Evolutionary conservation across 2,797 vertebrate species (phyloP), one percentile per base, ranked within the genome.

Genomic region (Lithobates pipiens): DNA sequence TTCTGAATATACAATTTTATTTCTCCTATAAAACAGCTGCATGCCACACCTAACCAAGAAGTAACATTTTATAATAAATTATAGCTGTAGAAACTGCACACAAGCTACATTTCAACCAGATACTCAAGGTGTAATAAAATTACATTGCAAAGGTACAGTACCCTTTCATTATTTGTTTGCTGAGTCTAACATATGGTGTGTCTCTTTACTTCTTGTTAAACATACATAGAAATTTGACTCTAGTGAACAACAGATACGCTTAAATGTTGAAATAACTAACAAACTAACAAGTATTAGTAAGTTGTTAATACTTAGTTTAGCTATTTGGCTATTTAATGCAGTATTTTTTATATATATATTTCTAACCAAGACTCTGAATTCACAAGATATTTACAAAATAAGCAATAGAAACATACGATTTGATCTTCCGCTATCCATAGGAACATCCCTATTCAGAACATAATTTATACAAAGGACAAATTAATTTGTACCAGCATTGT

Each of bases 11-110:
- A 75, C 77, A 10, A 84, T 87, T 79, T 83, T 80, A 80, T 70
- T 83, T 84, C 63, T 80, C 61, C 44, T 27, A 87, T 87, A 87
- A 87, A 87, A 87, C 34, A 72, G 23, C 18, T 71, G 25, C 18
- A 39, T 16, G 76, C 25, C 70, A 76, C 86, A 80, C 81, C 81
- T 63, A 61, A 42, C 44, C 8, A 76, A 83, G 70, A 84, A 87
- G 71, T 50, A 61, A 42, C 76, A 80, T 84, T 87, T 87, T 87
- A 84, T 50, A 39, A 25, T 63, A 80, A 57, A 78, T 78, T 78
- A 67, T 54, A 25, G n/a, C 16, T 65, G 13, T 18, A 65, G 42
- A 80, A 76, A 54, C 1, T 83, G 68, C 70, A 73, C 7, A 79
- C 76, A 74, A 39, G 32, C 42, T 18, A 71, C 42, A 83, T 83